A percentile compares a stretch with the other conserved stretches of the same genome.
Conservation (phyloP, 2,797 vertebrate genomes). For the Chromis chromis region DNA sequence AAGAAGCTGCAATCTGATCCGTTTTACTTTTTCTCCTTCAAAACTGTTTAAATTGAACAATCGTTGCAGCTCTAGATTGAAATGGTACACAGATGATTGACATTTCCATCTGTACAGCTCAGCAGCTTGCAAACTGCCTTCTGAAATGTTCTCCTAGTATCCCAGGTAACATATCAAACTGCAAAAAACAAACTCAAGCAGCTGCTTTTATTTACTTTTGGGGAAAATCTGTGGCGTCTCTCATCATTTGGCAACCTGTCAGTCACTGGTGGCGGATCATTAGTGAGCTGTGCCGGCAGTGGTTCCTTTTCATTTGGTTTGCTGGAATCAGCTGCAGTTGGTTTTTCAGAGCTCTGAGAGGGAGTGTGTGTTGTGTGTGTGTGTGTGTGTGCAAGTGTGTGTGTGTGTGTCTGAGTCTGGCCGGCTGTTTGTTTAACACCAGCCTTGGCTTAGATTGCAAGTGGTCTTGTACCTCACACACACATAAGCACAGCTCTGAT, state of each 20-base stretch:
- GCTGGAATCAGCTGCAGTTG: slow-evolving; percentile 36
- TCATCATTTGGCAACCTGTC: neutral
- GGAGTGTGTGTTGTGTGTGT: neutral
- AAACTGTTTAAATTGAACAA: no score
- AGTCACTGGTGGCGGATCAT: neutral
- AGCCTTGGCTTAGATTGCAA: slow-evolving; percentile 55
- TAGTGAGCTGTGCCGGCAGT: neutral
- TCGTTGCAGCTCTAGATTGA: neutral
- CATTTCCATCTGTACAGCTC: neutral
- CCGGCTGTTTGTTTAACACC: slow-evolving; percentile 66
- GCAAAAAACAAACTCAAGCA: neutral
- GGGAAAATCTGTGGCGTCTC: neutral
- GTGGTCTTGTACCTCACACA: slow-evolving; percentile 59
- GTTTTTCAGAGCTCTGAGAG: slow-evolving; percentile 28
- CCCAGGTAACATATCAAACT: neutral
- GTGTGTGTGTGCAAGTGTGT: slow-evolving; percentile 17
- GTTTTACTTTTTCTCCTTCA: no score
- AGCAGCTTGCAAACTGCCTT: no score
- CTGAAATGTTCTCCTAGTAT: no score
- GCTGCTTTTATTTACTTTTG: neutral
- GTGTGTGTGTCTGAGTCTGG: slow-evolving; percentile 42
- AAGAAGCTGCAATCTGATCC: no score
- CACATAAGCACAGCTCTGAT: slow-evolving; percentile 48
- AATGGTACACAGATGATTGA: neutral
- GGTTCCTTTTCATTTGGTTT: slow-evolving; percentile 14